Base-by-base conservation (phyloP, 2,113 vertebrate species). In the Motacilla alba region DNA sequence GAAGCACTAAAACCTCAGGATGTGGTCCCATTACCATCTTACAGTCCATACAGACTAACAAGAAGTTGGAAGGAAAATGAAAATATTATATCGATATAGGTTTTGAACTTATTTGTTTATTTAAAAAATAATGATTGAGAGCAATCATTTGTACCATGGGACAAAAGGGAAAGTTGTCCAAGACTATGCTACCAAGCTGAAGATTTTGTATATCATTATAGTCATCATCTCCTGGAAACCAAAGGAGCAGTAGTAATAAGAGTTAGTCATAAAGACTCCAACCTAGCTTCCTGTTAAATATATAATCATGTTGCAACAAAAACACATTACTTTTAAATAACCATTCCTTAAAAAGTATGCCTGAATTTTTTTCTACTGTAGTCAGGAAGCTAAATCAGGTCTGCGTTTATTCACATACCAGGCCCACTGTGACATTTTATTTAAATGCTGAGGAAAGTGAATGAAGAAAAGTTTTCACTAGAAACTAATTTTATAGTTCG, bases 261-360 rank as follows among this genome's bases (percentile, higher is more conserved):
- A 75, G 79, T 92, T 93, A 95, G 79, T 92, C 95, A 96, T 73
- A 90, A 89, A 92, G 83, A 92, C 85, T 89, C 49, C 52, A 92
- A 9, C 79, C 80, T 92, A 80, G 73, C 73, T 95, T 97, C 88
- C 92, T 89, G 60, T 89, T 93, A 92, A 90, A 90, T 90, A 88
- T 94, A 82, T 94, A 94, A 96, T 83, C 86, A 93, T 35, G 60
- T 52, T 75, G 90, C 88, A 94, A 93, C 20, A 83, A 86, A 92
- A 96, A 23, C 77, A 92, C 83, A 83, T 88, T 72, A 68, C 56
- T 95, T 95, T 93, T 70, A 94, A 96, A 95, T 86, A 96, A 83
- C 72, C 49, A 63, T 88, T 88, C 85, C 75, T 89, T 95, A 68
- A 92, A 92, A 94, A 87, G 64, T 31, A 84, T 13, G 44, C n/a